phyloP scores from a whole-genome alignment of 2,888 invertebrate genomes.

The Hetaerina titia region DNA sequence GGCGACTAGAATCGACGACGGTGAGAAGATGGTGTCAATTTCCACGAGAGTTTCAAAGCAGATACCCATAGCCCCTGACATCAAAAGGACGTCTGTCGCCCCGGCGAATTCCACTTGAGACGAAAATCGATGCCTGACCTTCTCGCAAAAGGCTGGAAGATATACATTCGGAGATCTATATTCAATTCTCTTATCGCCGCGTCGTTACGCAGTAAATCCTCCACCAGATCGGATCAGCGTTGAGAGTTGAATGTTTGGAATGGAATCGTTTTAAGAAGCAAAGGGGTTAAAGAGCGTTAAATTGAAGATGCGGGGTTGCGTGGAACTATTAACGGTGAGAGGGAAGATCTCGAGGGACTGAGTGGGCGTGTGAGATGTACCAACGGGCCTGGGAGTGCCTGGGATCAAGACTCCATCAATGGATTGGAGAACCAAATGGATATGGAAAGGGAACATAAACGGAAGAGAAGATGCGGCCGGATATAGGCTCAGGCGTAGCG shows the following conservation, averaged over 20 bases:
- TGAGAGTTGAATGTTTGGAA: neutral
- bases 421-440: neutral
- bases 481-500: too few relatives aligned
- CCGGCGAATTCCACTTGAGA: neutral
- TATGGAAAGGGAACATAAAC: neutral
- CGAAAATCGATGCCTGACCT: neutral
- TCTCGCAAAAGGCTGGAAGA: neutral
- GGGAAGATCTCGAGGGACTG: neutral
- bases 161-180: neutral
- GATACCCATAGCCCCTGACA: too few relatives aligned
- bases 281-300: neutral
- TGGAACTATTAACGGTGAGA: neutral
- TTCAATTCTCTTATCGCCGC: neutral
- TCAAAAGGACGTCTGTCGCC: too few relatives aligned
- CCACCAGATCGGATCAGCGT: neutral
- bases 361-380: neutral
- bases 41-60: too few relatives aligned
- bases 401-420: neutral
- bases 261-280: neutral
- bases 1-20: too few relatives aligned
- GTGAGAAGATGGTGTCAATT: too few relatives aligned
- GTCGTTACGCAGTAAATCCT: too few relatives aligned
- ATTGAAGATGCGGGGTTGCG: neutral
- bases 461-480: neutral
- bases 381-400: neutral